These are phyloP conservation scores for Solea solea DNA, from an alignment of 2,113 vertebrate species.

Conservation along the genomic window DNA sequence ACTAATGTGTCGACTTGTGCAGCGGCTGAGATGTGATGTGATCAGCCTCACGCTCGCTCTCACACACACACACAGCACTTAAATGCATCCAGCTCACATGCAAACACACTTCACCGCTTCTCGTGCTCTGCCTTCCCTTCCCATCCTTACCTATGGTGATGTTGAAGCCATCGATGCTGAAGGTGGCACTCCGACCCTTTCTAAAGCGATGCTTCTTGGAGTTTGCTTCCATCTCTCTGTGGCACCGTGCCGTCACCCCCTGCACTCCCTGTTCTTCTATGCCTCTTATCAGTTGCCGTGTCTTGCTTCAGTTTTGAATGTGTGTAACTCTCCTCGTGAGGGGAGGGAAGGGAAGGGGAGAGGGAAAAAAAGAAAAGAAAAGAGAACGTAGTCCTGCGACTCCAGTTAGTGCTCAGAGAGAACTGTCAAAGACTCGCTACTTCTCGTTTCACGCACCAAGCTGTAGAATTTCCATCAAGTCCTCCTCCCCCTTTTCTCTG, in stretches of 20 bases:
- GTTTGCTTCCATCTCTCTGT: slow-evolving; percentile 85
- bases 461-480: slow-evolving; percentile 44
- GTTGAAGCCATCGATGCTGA: slow-evolving; percentile 97
- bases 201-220: slow-evolving; percentile 92
- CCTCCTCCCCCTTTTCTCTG: slow-evolving; percentile 40
- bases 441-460: slow-evolving; percentile 47
- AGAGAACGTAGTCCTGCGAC: slow-evolving; percentile 34
- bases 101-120: slow-evolving; percentile 29
- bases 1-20: slow-evolving; percentile 54
- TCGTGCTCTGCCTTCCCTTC: slow-evolving; percentile 13
- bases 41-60: slow-evolving; percentile 27
- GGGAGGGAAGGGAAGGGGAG: not conserved
- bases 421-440: slow-evolving; percentile 60
- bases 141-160: slow-evolving; percentile 93
- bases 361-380: not conserved
- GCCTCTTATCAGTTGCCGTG: slow-evolving; percentile 36
- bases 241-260: slow-evolving; percentile 26
- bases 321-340: slow-evolving; percentile 32
- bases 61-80: slow-evolving; percentile 18
- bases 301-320: slow-evolving; percentile 37
- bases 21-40: slow-evolving; percentile 44
- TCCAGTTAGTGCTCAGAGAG: slow-evolving; percentile 27
- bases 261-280: slow-evolving; percentile 30
- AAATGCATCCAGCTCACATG: slow-evolving; percentile 10
- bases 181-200: slow-evolving; percentile 93